Evolutionary conservation across 2,888 invertebrate species (phyloP).

Genomic region (Drosophila borealis): DNA sequence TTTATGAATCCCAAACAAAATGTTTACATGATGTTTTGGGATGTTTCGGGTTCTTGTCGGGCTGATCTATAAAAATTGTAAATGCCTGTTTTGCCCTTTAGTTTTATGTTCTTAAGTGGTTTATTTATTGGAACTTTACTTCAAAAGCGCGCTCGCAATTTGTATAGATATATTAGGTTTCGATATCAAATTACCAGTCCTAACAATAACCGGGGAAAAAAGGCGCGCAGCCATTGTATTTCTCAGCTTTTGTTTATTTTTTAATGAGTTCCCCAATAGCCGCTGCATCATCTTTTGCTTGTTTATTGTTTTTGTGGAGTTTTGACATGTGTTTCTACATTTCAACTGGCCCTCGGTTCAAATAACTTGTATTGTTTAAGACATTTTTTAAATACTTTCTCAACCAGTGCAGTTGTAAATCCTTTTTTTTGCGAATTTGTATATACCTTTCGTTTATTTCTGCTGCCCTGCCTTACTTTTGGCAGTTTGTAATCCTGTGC

Average conservation of each 20-base stretch:
- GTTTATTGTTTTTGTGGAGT: slow-evolving; percentile 54
- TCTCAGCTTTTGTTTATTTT: slow-evolving; percentile 51
- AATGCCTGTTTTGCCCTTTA: slow-evolving; percentile 50
- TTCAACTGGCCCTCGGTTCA: slow-evolving; percentile 15
- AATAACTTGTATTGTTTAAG: slow-evolving; percentile 14
- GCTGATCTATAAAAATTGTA: slow-evolving; percentile 63
- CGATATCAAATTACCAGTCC: slow-evolving; percentile 64
- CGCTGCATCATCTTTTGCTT: slow-evolving; percentile 25
- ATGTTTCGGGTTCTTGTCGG: slow-evolving; percentile 6
- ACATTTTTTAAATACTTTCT: background rate
- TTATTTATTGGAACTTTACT: slow-evolving; percentile 58
- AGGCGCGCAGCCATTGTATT: slow-evolving; percentile 42
- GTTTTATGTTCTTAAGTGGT: slow-evolving; percentile 56
- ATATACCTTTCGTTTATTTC: slow-evolving; percentile 8
- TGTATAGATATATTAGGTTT: slow-evolving; percentile 62
- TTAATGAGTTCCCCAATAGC: slow-evolving; percentile 68
- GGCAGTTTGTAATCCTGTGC: slow-evolving; percentile 4
- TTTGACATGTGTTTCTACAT: slow-evolving; percentile 63
- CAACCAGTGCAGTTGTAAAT: background rate
- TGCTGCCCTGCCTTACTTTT: slow-evolving; percentile 24
- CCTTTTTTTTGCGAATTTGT: background rate
- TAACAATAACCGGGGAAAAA: slow-evolving; percentile 31
- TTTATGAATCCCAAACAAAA: slow-evolving; percentile 48
- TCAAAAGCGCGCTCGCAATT: slow-evolving; percentile 61
- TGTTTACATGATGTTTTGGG: slow-evolving; percentile 41